These are phyloP conservation scores for Mesorhabditis sp. DNA, from an alignment of 2,888 invertebrate species.

Conservation along the genomic window DNA sequence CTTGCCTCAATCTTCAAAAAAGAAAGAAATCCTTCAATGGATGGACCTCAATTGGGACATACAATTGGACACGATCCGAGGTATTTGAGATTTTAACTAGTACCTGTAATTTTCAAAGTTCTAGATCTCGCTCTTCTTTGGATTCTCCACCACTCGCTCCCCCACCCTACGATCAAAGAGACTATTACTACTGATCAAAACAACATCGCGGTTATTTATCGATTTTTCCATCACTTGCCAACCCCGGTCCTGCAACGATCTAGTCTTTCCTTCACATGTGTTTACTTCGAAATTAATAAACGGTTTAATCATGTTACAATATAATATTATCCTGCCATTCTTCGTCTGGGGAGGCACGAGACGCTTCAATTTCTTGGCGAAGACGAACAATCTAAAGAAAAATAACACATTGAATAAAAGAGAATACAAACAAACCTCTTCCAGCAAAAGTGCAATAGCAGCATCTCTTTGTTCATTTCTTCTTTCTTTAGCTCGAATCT, in stretches of 20 bases:
- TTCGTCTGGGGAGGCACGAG: not conserved
- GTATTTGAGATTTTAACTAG: too few relatives aligned
- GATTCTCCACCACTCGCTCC: not conserved
- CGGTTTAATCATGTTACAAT: not conserved
- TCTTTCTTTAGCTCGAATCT: not conserved
- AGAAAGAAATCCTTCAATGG: not conserved
- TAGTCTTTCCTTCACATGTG: too few relatives aligned
- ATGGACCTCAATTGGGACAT: not conserved
- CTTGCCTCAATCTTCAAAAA: not conserved
- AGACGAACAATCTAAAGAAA: not conserved
- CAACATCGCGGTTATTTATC: too few relatives aligned
- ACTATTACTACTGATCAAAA: not conserved
- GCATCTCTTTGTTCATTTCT: constrained; percentile 4
- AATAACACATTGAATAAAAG: not conserved
- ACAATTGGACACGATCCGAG: too few relatives aligned
- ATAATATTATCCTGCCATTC: constrained; percentile 1
- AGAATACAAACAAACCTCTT: not conserved
- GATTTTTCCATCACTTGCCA: too few relatives aligned
- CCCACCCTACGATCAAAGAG: not conserved
- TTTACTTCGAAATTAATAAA: too few relatives aligned
- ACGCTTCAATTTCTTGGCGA: constrained; percentile 3
- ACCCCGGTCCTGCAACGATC: too few relatives aligned
- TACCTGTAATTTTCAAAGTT: not conserved
- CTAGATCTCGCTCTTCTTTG: constrained; percentile 4
- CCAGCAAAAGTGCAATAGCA: not conserved